These are phyloP conservation scores for Neostethus bicornis DNA, from an alignment of 2,797 vertebrate genomes.

Conservation along the genomic window DNA sequence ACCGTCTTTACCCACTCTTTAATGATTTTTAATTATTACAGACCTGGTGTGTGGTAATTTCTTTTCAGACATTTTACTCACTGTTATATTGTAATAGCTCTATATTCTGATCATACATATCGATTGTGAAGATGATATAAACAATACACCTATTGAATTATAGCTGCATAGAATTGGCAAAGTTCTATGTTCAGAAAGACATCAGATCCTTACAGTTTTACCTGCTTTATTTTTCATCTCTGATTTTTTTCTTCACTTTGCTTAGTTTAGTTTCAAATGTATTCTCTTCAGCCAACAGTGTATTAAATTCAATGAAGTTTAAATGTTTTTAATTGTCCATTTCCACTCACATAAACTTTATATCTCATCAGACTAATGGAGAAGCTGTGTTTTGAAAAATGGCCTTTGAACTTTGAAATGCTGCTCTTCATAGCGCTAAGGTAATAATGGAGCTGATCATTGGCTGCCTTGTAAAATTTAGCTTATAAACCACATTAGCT, in stretches of 20 bases:
- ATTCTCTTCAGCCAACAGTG: neutral
- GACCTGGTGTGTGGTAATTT: too few species aligned
- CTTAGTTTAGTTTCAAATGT: neutral
- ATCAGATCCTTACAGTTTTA: too few species aligned
- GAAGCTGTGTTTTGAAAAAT: conserved; percentile 20
- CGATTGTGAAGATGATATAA: too few species aligned
- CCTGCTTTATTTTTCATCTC: neutral
- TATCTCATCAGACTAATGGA: conserved; percentile 58
- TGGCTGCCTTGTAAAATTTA: conserved; percentile 47
- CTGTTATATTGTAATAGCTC: too few species aligned
- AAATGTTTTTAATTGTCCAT: conserved; percentile 12
- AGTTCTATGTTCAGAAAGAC: neutral
- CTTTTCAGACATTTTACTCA: too few species aligned
- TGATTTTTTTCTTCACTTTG: neutral
- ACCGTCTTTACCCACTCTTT: too few species aligned
- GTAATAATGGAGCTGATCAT: conserved; percentile 54
- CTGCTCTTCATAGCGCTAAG: conserved; percentile 13
- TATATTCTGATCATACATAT: too few species aligned
- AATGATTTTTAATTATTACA: too few species aligned
- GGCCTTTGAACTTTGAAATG: conserved; percentile 34
- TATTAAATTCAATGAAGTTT: conserved; percentile 1
- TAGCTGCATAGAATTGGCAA: neutral
- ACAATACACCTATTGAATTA: neutral
- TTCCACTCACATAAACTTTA: conserved; percentile 32
- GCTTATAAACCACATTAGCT: conserved; percentile 49